Evolutionary conservation across 2,797 vertebrate genomes (phyloP).

Genomic region (Anguilla obscura): DNA sequence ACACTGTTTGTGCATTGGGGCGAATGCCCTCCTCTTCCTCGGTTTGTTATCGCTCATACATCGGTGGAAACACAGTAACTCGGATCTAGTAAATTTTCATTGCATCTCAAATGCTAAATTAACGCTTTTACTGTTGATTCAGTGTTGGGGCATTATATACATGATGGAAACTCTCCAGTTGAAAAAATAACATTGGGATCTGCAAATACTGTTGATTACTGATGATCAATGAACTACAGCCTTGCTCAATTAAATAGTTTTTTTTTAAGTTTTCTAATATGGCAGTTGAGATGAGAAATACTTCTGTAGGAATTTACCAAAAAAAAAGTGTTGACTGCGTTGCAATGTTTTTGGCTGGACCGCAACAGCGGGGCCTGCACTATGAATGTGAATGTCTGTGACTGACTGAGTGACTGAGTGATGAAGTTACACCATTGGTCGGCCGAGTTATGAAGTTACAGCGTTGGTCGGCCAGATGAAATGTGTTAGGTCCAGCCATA

Average conservation of each 20-base stretch:
- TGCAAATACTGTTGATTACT: neutral
- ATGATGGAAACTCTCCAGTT: no score
- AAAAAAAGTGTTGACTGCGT: constrained; percentile 7
- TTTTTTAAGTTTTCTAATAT: neutral
- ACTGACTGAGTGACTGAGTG: no score
- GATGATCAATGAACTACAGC: neutral
- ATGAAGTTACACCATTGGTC: no score
- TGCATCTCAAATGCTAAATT: neutral
- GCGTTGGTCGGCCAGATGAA: no score
- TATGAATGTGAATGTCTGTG: no score
- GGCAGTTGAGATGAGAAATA: neutral
- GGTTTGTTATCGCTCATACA: neutral
- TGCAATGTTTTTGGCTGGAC: neutral
- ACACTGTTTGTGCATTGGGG: neutral
- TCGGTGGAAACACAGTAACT: neutral
- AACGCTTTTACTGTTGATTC: neutral
- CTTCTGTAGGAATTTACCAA: neutral
- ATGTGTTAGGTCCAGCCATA: neutral
- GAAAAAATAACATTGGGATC: neutral
- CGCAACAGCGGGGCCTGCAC: no score
- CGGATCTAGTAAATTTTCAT: neutral
- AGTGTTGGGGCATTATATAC: neutral
- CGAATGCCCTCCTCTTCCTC: neutral
- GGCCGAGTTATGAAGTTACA: no score
- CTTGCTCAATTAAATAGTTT: no score